Conservation (phyloP, 1,140 invertebrate genomes). For the Rhagoletis zephyria region DNA sequence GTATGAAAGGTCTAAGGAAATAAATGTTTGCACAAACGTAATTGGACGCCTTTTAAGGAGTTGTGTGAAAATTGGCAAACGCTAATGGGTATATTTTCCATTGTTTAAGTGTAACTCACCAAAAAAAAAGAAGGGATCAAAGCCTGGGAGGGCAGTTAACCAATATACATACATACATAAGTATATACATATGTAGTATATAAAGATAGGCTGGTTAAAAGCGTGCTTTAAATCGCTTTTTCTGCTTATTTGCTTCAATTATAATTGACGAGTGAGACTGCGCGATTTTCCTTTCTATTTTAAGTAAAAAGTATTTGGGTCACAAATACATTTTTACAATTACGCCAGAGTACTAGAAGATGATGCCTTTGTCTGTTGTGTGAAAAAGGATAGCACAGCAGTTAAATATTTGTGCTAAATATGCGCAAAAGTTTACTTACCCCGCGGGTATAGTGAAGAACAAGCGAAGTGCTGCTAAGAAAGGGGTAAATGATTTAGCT, state of each 20-base stretch:
- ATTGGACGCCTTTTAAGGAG: neutral
- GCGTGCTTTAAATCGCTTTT: neutral
- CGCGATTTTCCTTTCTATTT: neutral
- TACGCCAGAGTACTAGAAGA: neutral
- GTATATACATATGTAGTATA: no score
- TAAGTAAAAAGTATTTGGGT: neutral
- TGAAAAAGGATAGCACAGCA: neutral
- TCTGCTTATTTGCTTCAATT: slow-evolving; percentile 50
- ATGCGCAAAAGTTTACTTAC: slow-evolving; percentile 16
- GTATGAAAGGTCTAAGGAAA: neutral
- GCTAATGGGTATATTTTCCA: no score
- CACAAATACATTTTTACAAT: neutral
- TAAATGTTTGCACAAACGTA: neutral
- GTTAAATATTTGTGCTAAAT: slow-evolving; percentile 33
- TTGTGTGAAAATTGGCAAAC: no score
- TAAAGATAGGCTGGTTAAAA: neutral
- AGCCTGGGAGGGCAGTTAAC: neutral
- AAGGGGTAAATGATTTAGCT: neutral
- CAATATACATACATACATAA: neutral
- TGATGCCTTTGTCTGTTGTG: neutral
- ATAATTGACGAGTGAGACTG: slow-evolving; percentile 35
- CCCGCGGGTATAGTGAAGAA: neutral
- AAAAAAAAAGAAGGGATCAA: neutral
- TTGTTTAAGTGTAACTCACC: neutral
- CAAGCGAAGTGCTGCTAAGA: neutral